Base-by-base conservation (phyloP, 2,888 invertebrate species). In the Megamerina dolium region DNA sequence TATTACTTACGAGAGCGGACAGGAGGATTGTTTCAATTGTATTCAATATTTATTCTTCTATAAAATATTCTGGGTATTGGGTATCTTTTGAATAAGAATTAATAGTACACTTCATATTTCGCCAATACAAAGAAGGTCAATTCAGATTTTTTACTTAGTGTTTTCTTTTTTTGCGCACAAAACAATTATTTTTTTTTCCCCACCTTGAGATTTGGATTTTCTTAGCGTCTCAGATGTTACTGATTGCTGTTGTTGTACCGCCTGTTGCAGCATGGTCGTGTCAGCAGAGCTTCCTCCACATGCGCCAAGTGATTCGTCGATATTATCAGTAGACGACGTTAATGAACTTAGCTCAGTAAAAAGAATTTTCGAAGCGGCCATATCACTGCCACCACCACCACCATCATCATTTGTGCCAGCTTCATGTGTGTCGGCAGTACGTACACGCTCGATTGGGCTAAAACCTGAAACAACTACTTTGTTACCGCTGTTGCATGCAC, bases 171-270 rank as follows among this genome's bases (percentile, higher is more conserved):
- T n/a, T n/a, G n/a, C n/a, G n/a, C n/a, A n/a, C n/a, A n/a, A n/a
- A n/a, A n/a, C n/a, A n/a, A n/a, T n/a, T n/a, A n/a, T n/a, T n/a
- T n/a, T n/a, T n/a, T 61, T 37, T 56, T 85, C 84, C 81, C 87
- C 90, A 87, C 91, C 92, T 88, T 92, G 92, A 75, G 88, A 88
- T 77, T 89, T 87, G 73, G 88, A 87, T 73, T 89, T 85, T 73
- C 86, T 84, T 73, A 86, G 81, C 58, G 79, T 76, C 62, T 82
- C 82, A 61, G 63, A 60, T 54, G 63, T 59, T 53, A 60, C 56
- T 54, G 60, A 59, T 52, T 61, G 63, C 54, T 65, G 64, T 48
- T 57, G 64, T 49, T 57, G 61, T 45, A 54, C 55, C 56, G 60
- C 54, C 55, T 57, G 49, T 51, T 49, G 56, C 56, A 51, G 48